Base-by-base conservation (phyloP, 2,888 invertebrate species). In the Theristus sp. region DNA sequence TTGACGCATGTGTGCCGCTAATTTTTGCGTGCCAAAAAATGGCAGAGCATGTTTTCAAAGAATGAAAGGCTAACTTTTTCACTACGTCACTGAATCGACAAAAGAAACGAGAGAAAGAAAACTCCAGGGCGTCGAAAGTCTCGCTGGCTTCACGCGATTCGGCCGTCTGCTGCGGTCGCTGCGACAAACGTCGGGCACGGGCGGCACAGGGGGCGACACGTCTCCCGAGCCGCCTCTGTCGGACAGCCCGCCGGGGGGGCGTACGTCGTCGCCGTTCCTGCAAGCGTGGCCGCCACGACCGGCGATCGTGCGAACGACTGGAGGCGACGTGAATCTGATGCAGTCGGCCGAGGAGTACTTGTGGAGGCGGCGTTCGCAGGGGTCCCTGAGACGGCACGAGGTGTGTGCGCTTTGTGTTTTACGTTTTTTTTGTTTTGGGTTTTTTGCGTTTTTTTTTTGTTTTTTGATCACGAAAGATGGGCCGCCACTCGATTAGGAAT, bases 91-190 rank as follows among this genome's bases (percentile, higher is more conserved):
- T n/a, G n/a, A n/a, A n/a, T n/a, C n/a, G n/a, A n/a, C n/a, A n/a
- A n/a, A n/a, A n/a, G n/a, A n/a, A n/a, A n/a, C n/a, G n/a, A n/a
- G n/a, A n/a, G n/a, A n/a, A n/a, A n/a, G n/a, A n/a, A n/a, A n/a
- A n/a, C n/a, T n/a, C n/a, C n/a, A n/a, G 54, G 61, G 61, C 38
- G 58, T 31, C 46, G 61, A 61, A 17, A 61, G 61, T 49, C 49
- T 61, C 55, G 54, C 57, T 1, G 57, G 61, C 24, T 56, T 60
- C 57, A 54, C 20, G 24, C 59, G 62, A 28, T 59, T 62, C 52
- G 60, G 59, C 25, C 53, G 56, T 1, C 28, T 62, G 28, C 47
- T 60, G 20, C 13, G 27, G 13, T 59, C 60, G 30, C 47, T 60
- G 52, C 31, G 62, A 49, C 49, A 49, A 49, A 49, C 20, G n/a